Conservation (phyloP, 2,113 vertebrate genomes). For the Hyaena hyaena region DNA sequence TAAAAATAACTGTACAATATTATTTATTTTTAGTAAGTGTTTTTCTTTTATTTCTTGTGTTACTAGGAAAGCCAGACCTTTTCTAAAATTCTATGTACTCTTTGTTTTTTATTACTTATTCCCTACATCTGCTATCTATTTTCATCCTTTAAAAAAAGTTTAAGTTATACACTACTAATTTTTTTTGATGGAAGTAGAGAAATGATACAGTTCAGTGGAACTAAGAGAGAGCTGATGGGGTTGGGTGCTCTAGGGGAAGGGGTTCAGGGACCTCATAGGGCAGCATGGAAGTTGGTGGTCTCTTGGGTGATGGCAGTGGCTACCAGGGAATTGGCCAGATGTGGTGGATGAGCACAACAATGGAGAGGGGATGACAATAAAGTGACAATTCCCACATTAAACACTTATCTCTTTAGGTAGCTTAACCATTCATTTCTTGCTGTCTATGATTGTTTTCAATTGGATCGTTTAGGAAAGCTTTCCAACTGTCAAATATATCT, state of each 20-base stretch:
- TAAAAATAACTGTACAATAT: not conserved
- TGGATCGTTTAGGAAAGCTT: not conserved
- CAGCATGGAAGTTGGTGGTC: not conserved
- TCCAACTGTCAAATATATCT: not conserved
- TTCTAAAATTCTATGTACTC: not conserved
- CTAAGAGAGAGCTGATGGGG: not conserved
- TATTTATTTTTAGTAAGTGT: not conserved
- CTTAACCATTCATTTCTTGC: not conserved
- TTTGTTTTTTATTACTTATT: not conserved
- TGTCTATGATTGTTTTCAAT: not conserved
- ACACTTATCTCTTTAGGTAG: not conserved
- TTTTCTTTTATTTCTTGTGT: not conserved
- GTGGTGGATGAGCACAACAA: not conserved
- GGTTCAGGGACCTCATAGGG: too few species aligned
- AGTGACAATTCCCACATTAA: not conserved
- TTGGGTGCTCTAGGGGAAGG: not conserved
- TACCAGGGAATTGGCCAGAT: not conserved
- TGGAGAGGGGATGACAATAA: not conserved
- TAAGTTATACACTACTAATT: not conserved
- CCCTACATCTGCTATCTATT: not conserved
- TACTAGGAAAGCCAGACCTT: not conserved
- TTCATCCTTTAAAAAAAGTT: not conserved
- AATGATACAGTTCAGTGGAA: not conserved
- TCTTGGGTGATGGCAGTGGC: not conserved
- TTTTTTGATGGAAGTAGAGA: not conserved